These are phyloP conservation scores for Ladona fulva DNA, from an alignment of 1,140 invertebrate genomes.

Conservation along the genomic window DNA sequence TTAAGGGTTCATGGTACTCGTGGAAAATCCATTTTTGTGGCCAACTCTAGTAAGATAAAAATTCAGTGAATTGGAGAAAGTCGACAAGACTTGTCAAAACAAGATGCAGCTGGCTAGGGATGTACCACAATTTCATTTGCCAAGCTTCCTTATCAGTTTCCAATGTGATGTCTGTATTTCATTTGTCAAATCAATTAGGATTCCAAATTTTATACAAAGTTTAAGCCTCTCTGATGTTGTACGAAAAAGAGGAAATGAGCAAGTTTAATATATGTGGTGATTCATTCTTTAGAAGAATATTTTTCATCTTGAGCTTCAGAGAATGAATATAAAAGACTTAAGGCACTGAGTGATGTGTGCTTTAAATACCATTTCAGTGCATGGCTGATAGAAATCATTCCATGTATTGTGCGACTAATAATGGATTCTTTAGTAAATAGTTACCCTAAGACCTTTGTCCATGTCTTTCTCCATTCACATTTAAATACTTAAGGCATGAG, in stretches of 20 bases:
- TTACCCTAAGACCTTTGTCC: not conserved
- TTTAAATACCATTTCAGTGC: not conserved
- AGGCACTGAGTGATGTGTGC: not conserved
- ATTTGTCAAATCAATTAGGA: too few species aligned
- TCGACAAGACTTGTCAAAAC: too few species aligned
- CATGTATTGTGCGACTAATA: not conserved
- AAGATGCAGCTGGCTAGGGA: too few species aligned
- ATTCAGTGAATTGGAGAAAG: not conserved
- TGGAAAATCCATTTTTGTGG: not conserved
- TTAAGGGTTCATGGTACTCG: not conserved
- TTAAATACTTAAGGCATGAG: not conserved
- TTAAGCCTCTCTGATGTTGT: too few species aligned
- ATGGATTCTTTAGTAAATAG: not conserved
- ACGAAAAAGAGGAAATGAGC: too few species aligned
- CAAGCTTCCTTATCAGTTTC: too few species aligned
- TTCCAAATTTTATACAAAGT: too few species aligned
- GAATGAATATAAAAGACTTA: not conserved
- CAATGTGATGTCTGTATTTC: too few species aligned
- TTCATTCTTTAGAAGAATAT: not conserved
- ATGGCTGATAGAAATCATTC: not conserved
- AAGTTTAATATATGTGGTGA: not conserved
- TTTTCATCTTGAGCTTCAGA: not conserved
- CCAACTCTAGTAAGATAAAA: not conserved
- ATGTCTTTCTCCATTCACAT: not conserved
- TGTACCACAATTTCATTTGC: too few species aligned